Percentiles rank a stretch among this genome's conserved stretches.
These are phyloP conservation scores for Ceyx melanurus DNA, from an alignment of 2,113 vertebrate genomes.

Conservation along the genomic window DNA sequence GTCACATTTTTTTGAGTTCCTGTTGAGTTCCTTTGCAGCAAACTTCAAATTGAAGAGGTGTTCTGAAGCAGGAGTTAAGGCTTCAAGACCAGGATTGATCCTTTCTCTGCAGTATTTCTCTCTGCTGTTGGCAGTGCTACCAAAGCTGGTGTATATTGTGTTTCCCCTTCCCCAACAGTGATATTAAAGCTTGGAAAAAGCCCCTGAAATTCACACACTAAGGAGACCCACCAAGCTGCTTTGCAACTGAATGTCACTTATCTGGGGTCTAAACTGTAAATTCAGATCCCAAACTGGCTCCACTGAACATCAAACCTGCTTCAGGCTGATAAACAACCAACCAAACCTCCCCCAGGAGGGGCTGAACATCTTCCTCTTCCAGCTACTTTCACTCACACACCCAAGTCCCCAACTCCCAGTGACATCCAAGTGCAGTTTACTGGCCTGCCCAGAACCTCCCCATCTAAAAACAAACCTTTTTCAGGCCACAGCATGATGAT, in stretches of 20 bases:
- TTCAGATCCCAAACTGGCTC: background rate
- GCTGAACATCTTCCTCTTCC: background rate
- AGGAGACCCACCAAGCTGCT: background rate
- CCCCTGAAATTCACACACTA: background rate
- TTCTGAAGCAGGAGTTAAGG: slow-evolving; percentile 78
- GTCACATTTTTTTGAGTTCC: slow-evolving; percentile 91
- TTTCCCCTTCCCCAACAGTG: background rate
- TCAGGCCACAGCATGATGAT: background rate
- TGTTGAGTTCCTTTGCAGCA: slow-evolving; percentile 90
- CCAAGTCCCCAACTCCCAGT: accelerated
- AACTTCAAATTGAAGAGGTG: slow-evolving; percentile 92
- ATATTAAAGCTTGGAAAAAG: background rate
- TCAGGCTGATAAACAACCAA: background rate
- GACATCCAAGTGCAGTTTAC: background rate
- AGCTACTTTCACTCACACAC: background rate
- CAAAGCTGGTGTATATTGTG: accelerated
- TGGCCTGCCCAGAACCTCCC: background rate
- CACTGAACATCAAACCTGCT: background rate
- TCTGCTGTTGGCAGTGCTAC: background rate
- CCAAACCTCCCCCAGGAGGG: background rate
- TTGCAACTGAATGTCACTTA: background rate
- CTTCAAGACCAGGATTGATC: background rate
- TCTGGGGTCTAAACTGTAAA: background rate
- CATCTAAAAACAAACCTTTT: background rate
- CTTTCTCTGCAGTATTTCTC: background rate